Base-by-base conservation (phyloP, 2,888 invertebrate genomes). In the Ditula angustiorana region DNA sequence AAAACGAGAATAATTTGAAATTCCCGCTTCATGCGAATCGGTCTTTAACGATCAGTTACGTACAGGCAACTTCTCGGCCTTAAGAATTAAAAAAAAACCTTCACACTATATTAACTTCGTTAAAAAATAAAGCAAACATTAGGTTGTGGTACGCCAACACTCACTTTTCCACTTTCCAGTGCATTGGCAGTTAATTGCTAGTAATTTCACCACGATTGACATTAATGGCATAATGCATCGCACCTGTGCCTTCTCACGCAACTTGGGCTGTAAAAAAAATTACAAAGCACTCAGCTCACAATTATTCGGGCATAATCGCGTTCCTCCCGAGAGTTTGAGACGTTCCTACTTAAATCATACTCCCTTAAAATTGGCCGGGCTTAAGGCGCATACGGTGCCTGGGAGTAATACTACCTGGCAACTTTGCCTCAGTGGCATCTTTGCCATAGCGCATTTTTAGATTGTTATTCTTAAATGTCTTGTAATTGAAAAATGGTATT, bases 121-220 rank as follows among this genome's bases (percentile, higher is more conserved):
- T n/a, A n/a, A n/a, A n/a, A n/a, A n/a, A 41, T 41, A 41, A 41
- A 10, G 10, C 41, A 19, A 41, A 41, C 10, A 41, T 10, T 8
- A n/a, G n/a, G n/a, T n/a, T n/a, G n/a, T n/a, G n/a, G n/a, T n/a
- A 19, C 41, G 19, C 41, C 19, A 41, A 41, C 41, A 19, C 30
- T 30, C 19, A 30, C 30, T 50, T 50, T 21, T 19, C 19, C 5
- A 21, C 26, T 26, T 7, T 8, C 1, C 24, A n/a, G 55, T 26
- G 19, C 55, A 50, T 28, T 37, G 24, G 0, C 37, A 24, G 33
- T 4, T 57, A 57, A 44, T 57, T 57, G 8, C 56, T 1, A 5
- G 19, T n/a, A n/a, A 23, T 44, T 57, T 33, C 1, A 16, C 8
- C 35, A 3, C 79, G 83, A 83, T 87, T 85, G 80, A 71, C 71